These are phyloP conservation scores for Labeo catla DNA, from an alignment of 2,113 vertebrate species.

Conservation along the genomic window DNA sequence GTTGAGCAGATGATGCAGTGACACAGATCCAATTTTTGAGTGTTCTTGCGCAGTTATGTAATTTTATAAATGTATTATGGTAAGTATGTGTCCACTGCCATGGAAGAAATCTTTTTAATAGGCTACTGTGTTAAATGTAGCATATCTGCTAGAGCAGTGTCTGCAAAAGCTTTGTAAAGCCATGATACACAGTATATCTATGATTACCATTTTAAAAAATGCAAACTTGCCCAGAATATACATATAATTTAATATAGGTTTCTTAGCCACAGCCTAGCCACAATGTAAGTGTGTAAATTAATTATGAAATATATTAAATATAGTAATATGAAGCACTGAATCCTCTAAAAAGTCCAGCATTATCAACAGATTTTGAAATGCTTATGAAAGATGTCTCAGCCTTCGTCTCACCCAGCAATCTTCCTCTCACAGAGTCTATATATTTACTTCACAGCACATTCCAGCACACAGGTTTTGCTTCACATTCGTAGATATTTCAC, in stretches of 20 bases:
- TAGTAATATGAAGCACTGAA: background rate
- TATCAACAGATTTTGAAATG: background rate
- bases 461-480: background rate
- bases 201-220: background rate
- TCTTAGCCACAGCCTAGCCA: background rate
- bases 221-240: background rate
- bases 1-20: background rate
- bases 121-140: background rate
- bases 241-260: background rate
- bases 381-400: background rate
- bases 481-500: background rate
- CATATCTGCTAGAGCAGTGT: background rate
- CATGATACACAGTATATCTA: too few species aligned
- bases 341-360: background rate
- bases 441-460: background rate
- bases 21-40: background rate
- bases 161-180: background rate
- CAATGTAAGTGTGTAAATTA: background rate
- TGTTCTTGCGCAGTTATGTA: background rate
- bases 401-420: background rate
- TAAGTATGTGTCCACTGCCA: background rate
- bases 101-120: background rate
- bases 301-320: background rate
- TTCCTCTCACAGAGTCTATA: background rate
- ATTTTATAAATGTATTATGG: background rate